Percentiles rank a stretch among this genome's conserved stretches.
Evolutionary conservation across 2,113 vertebrate genomes (phyloP).

Genomic region (Halcyon senegalensis): DNA sequence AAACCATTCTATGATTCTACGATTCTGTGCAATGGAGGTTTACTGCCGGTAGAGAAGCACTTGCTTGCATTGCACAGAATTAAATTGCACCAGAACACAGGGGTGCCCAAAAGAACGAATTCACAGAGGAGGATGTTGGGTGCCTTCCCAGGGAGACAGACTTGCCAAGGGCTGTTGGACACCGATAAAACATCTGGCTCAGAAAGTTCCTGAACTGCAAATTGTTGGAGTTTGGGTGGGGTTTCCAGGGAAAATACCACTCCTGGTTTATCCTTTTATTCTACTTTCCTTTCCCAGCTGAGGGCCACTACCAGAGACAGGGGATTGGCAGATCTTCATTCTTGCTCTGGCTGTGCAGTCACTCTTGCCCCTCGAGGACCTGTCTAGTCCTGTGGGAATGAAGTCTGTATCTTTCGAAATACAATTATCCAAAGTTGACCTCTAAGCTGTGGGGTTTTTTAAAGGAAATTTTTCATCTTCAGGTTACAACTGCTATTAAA

Average conservation of each 20-base stretch:
- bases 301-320: background rate
- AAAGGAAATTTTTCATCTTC: background rate
- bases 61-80: background rate
- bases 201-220: background rate
- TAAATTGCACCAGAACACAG: background rate
- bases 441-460: background rate
- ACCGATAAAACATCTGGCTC: background rate
- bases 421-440: background rate
- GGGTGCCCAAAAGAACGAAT: background rate
- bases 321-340: background rate
- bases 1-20: background rate
- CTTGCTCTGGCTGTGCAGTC: background rate
- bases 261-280: background rate
- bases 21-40: background rate
- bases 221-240: background rate
- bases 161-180: background rate
- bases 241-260: background rate
- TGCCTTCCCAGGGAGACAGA: background rate
- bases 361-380: background rate
- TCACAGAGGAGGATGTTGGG: background rate
- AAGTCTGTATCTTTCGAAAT: background rate
- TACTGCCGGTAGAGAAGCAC: background rate
- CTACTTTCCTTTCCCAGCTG: background rate
- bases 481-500: background rate
- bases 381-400: background rate